Evolutionary conservation across 2,113 vertebrate genomes (phyloP).

Genomic region (Cyanoramphus novaezelandiae): DNA sequence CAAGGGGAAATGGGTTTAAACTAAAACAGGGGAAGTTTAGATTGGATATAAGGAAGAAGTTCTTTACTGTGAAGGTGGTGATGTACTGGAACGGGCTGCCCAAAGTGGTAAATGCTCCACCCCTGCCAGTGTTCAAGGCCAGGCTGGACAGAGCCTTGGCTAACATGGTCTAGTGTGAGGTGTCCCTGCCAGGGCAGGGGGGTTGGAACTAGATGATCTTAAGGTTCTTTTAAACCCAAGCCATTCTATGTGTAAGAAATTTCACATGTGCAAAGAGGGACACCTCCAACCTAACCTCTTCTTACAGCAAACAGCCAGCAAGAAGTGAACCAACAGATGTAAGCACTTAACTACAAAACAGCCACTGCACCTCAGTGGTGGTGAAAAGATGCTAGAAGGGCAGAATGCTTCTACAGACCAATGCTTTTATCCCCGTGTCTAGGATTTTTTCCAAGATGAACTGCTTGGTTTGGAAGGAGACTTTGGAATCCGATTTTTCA

Average conservation of each 20-base stretch:
- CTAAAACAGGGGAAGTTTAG: background rate
- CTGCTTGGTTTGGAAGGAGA: background rate
- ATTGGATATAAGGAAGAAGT: background rate
- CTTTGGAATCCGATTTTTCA: background rate
- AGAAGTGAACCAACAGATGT: background rate
- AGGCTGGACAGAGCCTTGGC: background rate
- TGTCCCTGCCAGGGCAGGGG: background rate
- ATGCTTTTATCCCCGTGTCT: background rate
- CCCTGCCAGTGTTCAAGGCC: background rate
- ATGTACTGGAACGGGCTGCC: background rate
- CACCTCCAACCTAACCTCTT: background rate
- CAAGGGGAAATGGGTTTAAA: background rate
- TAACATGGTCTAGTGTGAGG: background rate
- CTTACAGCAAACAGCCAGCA: background rate
- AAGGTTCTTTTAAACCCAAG: background rate
- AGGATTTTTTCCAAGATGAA: background rate
- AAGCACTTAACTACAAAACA: background rate
- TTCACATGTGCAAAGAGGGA: accelerated
- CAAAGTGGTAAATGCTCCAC: background rate
- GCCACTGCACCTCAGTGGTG: background rate
- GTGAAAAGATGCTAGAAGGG: background rate
- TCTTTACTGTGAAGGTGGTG: background rate
- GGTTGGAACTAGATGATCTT: background rate
- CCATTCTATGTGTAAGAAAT: background rate
- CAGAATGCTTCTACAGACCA: background rate